Percentiles rank a stretch among this genome's conserved stretches.
These are phyloP conservation scores for Carduelis carduelis DNA, from an alignment of 2,797 vertebrate species.

Conservation along the genomic window DNA sequence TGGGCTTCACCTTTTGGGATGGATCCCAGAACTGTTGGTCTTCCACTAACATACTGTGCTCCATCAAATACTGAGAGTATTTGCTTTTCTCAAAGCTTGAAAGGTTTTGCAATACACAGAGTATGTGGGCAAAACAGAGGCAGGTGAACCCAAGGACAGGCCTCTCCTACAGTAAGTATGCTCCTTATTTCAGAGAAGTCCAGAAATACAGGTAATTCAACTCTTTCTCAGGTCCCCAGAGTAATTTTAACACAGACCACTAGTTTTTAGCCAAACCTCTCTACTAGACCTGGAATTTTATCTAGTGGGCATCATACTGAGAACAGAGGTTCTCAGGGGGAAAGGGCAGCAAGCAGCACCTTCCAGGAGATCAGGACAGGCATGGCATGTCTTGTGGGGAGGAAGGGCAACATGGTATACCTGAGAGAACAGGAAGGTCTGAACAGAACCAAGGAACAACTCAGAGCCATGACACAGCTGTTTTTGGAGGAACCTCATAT, in stretches of 20 bases:
- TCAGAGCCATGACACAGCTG: background rate
- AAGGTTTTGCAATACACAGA: background rate
- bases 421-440: background rate
- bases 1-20: background rate
- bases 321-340: background rate
- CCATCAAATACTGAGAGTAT: background rate
- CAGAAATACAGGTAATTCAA: background rate
- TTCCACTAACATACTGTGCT: background rate
- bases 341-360: background rate
- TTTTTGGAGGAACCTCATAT: background rate
- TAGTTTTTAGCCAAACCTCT: background rate
- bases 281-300: background rate
- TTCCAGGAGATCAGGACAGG: background rate
- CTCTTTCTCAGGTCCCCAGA: background rate
- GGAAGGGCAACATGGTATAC: accelerated
- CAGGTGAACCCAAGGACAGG: background rate
- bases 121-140: accelerated
- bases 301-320: background rate
- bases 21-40: background rate
- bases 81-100: background rate
- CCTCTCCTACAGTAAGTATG: background rate
- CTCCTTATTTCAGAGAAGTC: background rate
- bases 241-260: background rate
- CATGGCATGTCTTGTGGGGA: background rate
- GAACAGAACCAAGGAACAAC: background rate